Base-by-base conservation (phyloP, 37 sponge, comb jelly and placozoan species). In the Ephydatia muelleri region DNA sequence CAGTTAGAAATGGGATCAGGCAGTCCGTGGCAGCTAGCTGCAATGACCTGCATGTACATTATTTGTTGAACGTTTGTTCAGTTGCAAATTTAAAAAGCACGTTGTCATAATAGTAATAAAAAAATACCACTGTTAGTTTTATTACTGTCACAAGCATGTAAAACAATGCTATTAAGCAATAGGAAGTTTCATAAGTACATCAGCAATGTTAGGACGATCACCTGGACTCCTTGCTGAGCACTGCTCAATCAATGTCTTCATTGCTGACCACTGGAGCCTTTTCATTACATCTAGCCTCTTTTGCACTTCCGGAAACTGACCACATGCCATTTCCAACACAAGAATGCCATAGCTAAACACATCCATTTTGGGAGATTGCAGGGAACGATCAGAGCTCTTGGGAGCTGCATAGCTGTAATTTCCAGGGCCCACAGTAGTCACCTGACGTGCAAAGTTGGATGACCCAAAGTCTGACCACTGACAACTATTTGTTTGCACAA, bases 141-240 rank as follows among this genome's bases (percentile, higher is more conserved):
- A 49, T 91, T 91, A 86, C 94, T 92, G 82, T 78, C 80, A 27
- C 92, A 92, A 72, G 91, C 93, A 67, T 22, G 27, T 25, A 13
- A 67, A 6, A 66, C 23, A 38, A 77, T 39, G 30, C 57, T 14
- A 57, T 21, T 57, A 57, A 57, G 57, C 57, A 19, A 57, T 57
- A 57, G 57, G 57, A 57, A 57, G 57, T 57, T 57, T 57, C 57
- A 57, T 57, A 57, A 76, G 76, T 76, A 76, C 27, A 37, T 76
- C 27, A 76, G 30, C 38, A 27, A 76, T 38, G 76, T 35, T 37
- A 38, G 76, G 76, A 38, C 76, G 35, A 33, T 76, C 34, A 76
- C 36, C 38, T 76, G 39, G 36, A 38, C 34, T 38, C 34, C 26
- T 38, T 39, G 30, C 38, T 37, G 34, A 12, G 38, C 76, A 76